These are phyloP conservation scores for Phyllopteryx taeniolatus DNA, from an alignment of 2,113 vertebrate species.

Conservation along the genomic window DNA sequence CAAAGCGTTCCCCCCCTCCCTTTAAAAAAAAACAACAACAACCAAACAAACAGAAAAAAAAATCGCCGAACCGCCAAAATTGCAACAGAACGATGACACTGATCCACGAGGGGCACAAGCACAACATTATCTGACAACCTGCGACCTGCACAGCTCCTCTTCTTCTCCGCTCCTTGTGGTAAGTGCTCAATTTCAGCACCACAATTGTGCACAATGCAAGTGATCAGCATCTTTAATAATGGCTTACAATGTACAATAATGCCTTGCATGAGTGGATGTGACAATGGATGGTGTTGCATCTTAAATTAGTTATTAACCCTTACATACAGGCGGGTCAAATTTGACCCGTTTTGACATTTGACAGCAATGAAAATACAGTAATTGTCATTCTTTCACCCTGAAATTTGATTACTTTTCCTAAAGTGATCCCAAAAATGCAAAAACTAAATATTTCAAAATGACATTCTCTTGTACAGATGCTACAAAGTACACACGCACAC, in stretches of 20 bases:
- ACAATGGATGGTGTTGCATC: not conserved
- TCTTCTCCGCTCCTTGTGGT: constrained; percentile 52
- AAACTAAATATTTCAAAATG: not conserved
- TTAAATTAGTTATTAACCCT: not conserved
- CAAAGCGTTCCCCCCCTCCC: not conserved
- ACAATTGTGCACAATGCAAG: constrained; percentile 33
- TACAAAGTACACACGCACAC: not conserved
- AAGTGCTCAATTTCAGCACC: constrained; percentile 41
- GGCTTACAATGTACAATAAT: not conserved
- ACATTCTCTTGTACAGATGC: not conserved
- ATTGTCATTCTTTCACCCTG: too few relatives aligned
- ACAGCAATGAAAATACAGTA: not conserved
- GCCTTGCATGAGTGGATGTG: not conserved
- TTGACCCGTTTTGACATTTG: not conserved
- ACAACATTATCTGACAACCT: constrained; percentile 67
- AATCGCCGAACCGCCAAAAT: constrained; percentile 31
- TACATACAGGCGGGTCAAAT: not conserved
- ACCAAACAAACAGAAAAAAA: too few relatives aligned
- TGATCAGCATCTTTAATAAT: not conserved
- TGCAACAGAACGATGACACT: constrained; percentile 69
- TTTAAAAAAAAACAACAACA: too few relatives aligned
- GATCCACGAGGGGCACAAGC: constrained; percentile 46
- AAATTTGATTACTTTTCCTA: not conserved
- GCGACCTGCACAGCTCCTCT: constrained; percentile 31
- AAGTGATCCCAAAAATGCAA: not conserved